Evolutionary conservation across 2,888 invertebrate species (phyloP).

Genomic region (Bimastos eiseni): DNA sequence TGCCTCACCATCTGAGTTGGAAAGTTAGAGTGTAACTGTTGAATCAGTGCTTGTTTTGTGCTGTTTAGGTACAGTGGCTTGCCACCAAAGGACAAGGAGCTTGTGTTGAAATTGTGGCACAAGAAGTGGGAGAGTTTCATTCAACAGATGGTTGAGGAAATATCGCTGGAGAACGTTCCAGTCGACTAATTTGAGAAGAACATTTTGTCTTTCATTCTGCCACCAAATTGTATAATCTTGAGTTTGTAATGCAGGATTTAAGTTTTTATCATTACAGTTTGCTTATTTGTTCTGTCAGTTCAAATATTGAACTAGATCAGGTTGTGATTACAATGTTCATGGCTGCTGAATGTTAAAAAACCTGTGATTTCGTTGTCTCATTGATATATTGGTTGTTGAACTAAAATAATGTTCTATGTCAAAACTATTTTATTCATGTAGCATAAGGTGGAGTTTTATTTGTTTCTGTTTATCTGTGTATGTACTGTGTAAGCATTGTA

Average conservation of each 20-base stretch:
- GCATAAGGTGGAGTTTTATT: too few relatives aligned
- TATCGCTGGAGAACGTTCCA: neutral
- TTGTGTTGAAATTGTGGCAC: constrained; percentile 34
- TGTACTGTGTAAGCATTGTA: too few relatives aligned
- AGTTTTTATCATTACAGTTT: neutral
- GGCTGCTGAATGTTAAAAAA: neutral
- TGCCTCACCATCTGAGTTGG: too few relatives aligned
- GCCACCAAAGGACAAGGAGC: constrained; percentile 27
- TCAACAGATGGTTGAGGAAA: constrained; percentile 1
- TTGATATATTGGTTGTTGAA: too few relatives aligned
- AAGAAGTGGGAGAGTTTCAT: constrained; percentile 35
- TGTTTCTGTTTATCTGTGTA: too few relatives aligned
- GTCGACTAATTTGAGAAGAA: neutral
- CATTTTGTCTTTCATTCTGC: neutral
- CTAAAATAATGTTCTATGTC: neutral
- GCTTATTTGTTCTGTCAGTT: neutral
- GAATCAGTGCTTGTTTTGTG: neutral
- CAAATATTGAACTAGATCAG: neutral
- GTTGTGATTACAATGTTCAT: neutral
- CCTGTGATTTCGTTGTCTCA: neutral
- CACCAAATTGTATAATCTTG: neutral
- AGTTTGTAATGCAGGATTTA: neutral
- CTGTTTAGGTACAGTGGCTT: constrained; percentile 38
- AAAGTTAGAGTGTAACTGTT: neutral
- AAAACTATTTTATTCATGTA: neutral